Evolutionary conservation across 2,797 vertebrate genomes (phyloP).

Genomic region (Phalloptychus januarius): DNA sequence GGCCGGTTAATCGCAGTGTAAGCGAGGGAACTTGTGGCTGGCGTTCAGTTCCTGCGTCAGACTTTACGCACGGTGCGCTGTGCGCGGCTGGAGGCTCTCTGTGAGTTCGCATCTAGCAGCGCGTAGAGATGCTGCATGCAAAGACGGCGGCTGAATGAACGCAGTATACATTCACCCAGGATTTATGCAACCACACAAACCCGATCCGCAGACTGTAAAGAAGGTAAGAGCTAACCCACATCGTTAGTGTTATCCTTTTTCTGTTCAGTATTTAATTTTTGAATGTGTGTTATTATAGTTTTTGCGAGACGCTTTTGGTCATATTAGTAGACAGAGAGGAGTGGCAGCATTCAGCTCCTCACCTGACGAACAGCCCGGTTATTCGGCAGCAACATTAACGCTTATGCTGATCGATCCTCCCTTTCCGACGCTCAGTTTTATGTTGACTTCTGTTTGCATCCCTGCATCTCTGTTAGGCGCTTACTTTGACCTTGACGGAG

Average conservation of each 20-base stretch:
- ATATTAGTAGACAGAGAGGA: slow-evolving; percentile 5
- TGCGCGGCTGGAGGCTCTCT: slow-evolving; percentile 38
- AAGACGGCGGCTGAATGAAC: slow-evolving; percentile 42
- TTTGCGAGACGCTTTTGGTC: background rate
- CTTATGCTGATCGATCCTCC: slow-evolving; percentile 29
- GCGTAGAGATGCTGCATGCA: slow-evolving; percentile 62
- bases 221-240: slow-evolving; percentile 48
- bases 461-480: background rate
- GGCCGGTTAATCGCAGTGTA: background rate
- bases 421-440: slow-evolving; percentile 24
- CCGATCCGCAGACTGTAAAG: background rate
- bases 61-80: slow-evolving; percentile 67
- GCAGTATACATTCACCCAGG: slow-evolving; percentile 18
- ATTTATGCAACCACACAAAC: slow-evolving; percentile 16
- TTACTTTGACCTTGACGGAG: slow-evolving; percentile 75
- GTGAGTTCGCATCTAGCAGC: slow-evolving; percentile 55
- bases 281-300: background rate
- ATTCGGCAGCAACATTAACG: slow-evolving; percentile 20
- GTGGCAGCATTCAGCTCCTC: slow-evolving; percentile 14
- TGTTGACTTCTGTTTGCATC: slow-evolving; percentile 12
- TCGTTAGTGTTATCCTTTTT: background rate
- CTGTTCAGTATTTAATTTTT: background rate
- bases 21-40: slow-evolving; percentile 42
- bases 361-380: slow-evolving; percentile 39
- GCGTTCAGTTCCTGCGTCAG: slow-evolving; percentile 71